Base-by-base conservation (phyloP, 2,797 vertebrate species). In the Xyrichtys novacula region DNA sequence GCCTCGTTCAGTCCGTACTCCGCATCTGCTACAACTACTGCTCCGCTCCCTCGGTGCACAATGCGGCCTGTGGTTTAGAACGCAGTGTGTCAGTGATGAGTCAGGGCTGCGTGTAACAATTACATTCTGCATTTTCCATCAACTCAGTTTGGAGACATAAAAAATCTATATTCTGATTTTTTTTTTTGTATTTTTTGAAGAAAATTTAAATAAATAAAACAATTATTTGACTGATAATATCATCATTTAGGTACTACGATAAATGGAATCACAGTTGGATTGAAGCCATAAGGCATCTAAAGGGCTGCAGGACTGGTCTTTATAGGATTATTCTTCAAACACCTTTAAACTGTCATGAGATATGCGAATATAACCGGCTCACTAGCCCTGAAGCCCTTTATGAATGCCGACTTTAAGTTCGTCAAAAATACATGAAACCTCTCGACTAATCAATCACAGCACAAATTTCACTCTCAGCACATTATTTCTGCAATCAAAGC, bases 1-100 rank as follows among this genome's bases (percentile, higher is more conserved):
- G 90, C 78, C 68, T 97, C 95, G 9, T 78, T 93, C 20, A 90
- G 44, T 11, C 78, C 89, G 4, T 78, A 93, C 62, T 93, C 92
- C 0, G 78, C 86, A 59, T 83, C 87, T 62, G 73, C 23, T 5
- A 90, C n/a, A n/a, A n/a, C 4, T 0, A 88, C 80, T 1, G 84
- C 44, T 11, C 83, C 84, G 2, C 87, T 86, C 7, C 57, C 84
- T 56, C 65, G 60, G 48, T 88, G 90, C 56, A 88, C 81, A 11
- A 91, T 88, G 26, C 83, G 85, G 78, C 96, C 97, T 98, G 82
- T 0, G 25, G 64, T 74, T 15, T 50, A 25, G 1, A 16, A 1
- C 19, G 50, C 7, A 59, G n/a, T 4, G 17, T 1, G 14, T 46
- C 19, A 55, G 6, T n/a, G 52, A 69, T 0, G 47, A 5, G 69